Conservation (phyloP, 2,113 vertebrate species). For the Chaetodon trifascialis region DNA sequence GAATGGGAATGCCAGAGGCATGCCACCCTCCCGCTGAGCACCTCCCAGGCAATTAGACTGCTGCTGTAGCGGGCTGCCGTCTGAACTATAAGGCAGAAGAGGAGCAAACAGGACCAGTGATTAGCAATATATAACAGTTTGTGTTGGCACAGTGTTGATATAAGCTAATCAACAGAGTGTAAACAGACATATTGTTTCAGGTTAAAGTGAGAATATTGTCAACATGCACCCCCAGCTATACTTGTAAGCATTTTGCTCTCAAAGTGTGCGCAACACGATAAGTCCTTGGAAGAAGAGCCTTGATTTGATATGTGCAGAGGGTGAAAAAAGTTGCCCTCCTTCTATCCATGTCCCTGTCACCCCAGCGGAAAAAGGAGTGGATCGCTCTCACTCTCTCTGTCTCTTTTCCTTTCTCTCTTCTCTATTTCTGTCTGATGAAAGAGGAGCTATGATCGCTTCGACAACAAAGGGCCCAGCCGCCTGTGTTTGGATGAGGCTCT, state of each 20-base stretch:
- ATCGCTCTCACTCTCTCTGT: constrained; percentile 71
- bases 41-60: constrained; percentile 75
- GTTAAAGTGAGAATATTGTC: constrained; percentile 52
- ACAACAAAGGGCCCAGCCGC: constrained; percentile 86
- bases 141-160: constrained; percentile 49
- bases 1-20: constrained; percentile 70
- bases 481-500: constrained; percentile 84
- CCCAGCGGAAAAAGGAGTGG: constrained; percentile 76
- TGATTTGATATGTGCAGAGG: constrained; percentile 73
- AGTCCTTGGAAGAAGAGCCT: constrained; percentile 75
- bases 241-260: constrained; percentile 66
- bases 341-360: constrained; percentile 74
- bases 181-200: constrained; percentile 62
- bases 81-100: constrained; percentile 41
- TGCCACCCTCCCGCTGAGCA: constrained; percentile 75
- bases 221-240: constrained; percentile 40
- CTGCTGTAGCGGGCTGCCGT: constrained; percentile 43
- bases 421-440: constrained; percentile 85
- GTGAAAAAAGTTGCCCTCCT: constrained; percentile 77
- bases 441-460: constrained; percentile 83
- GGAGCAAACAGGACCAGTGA: constrained; percentile 33
- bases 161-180: constrained; percentile 30
- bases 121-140: constrained; percentile 47
- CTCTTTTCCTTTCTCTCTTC: constrained; percentile 74
- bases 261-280: constrained; percentile 62